A percentile compares a stretch with the other conserved stretches of the same genome.
These are phyloP conservation scores for Zootermopsis nevadensis DNA, from an alignment of 2,888 invertebrate species.

Conservation along the genomic window DNA sequence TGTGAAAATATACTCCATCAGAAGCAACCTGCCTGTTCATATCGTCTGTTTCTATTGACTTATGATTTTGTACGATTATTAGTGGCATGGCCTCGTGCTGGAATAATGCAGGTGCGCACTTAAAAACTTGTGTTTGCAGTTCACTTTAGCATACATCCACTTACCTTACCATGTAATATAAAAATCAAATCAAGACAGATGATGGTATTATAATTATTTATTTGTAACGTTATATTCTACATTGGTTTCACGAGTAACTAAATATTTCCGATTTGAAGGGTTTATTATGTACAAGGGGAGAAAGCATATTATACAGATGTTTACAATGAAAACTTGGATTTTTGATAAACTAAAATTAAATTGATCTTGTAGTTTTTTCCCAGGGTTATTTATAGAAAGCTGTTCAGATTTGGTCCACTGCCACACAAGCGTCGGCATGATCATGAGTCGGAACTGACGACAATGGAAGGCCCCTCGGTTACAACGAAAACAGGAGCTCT, in stretches of 20 bases:
- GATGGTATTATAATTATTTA: not conserved
- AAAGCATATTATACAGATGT: not conserved
- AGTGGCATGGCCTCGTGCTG: no score
- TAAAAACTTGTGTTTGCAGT: no score
- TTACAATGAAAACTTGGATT: not conserved
- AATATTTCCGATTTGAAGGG: slow-evolving; percentile 24
- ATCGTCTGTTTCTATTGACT: no score
- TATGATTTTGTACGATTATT: no score
- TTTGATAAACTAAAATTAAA: slow-evolving; percentile 13
- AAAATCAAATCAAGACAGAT: not conserved
- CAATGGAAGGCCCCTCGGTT: not conserved
- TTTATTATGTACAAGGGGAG: not conserved
- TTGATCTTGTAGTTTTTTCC: not conserved
- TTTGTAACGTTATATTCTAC: slow-evolving; percentile 21
- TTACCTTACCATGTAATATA: no score
- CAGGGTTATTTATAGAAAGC: not conserved
- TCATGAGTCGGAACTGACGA: not conserved
- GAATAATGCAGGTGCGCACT: no score
- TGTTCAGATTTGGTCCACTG: slow-evolving; percentile 14
- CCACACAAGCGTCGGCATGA: not conserved
- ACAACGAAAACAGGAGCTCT: not conserved
- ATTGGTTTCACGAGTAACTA: not conserved
- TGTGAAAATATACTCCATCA: no score
- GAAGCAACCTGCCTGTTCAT: no score
- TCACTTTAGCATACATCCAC: no score